These are phyloP conservation scores for Pica pica DNA, from an alignment of 2,113 vertebrate genomes.

Conservation along the genomic window DNA sequence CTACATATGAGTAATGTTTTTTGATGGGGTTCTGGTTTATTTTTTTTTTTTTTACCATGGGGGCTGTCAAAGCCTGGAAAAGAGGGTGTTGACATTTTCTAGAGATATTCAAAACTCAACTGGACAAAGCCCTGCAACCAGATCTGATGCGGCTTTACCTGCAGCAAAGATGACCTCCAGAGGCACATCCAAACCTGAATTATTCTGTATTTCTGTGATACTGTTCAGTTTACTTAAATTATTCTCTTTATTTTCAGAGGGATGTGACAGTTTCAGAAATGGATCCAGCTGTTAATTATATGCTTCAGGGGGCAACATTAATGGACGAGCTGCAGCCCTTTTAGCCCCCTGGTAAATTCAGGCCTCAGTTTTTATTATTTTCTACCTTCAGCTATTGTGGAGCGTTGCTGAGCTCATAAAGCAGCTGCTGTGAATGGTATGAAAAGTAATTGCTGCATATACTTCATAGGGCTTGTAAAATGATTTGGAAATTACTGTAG, in stretches of 20 bases:
- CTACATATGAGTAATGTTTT: neutral
- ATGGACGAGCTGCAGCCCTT: slow-evolving; percentile 11
- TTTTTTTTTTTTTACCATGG: neutral
- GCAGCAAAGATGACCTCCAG: neutral
- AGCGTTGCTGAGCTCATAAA: slow-evolving; percentile 18
- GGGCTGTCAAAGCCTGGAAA: neutral
- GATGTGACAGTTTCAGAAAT: slow-evolving; percentile 16
- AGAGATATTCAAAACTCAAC: neutral
- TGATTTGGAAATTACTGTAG: slow-evolving; percentile 1
- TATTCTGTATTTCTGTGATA: neutral
- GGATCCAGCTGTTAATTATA: slow-evolving; percentile 40
- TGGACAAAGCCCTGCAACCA: neutral
- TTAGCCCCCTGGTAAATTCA: slow-evolving; percentile 34
- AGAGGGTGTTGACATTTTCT: neutral
- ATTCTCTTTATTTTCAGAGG: slow-evolving; percentile 15
- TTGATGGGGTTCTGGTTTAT: neutral
- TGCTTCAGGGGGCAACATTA: neutral
- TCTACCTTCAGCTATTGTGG: neutral
- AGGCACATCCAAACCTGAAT: neutral
- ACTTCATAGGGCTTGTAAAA: slow-evolving; percentile 31
- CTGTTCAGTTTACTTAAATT: slow-evolving; percentile 7
- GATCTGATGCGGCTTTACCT: neutral
- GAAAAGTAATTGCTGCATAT: slow-evolving; percentile 35
- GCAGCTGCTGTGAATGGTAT: slow-evolving; percentile 28
- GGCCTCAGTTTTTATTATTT: slow-evolving; percentile 28